Evolutionary conservation across 2,888 invertebrate species (phyloP).

Genomic region (Apodemia zela): DNA sequence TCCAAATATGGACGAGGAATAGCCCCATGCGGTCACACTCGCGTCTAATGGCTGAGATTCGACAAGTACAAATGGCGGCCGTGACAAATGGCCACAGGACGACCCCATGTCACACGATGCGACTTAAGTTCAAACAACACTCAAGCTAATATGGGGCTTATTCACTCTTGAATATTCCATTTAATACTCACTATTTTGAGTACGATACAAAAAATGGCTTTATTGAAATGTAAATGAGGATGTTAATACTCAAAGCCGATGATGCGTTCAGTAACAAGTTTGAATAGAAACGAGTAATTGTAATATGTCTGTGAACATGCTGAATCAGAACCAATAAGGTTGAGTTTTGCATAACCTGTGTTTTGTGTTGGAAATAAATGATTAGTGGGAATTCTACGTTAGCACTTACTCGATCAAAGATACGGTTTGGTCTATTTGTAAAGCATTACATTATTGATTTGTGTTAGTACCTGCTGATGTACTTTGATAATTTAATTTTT

Average conservation of each 20-base stretch:
- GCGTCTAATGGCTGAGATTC: slow-evolving; percentile 80
- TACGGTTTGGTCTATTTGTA: slow-evolving; percentile 37
- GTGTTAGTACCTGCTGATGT: background rate
- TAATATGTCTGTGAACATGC: slow-evolving; percentile 33
- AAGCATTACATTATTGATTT: slow-evolving; percentile 1
- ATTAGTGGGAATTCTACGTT: slow-evolving; percentile 43
- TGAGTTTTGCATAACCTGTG: slow-evolving; percentile 37
- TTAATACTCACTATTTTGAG: slow-evolving; percentile 33
- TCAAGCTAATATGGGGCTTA: slow-evolving; percentile 62
- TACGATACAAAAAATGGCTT: slow-evolving; percentile 33
- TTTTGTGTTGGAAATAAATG: slow-evolving; percentile 43
- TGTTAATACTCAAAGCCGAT: slow-evolving; percentile 41
- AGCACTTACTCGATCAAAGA: slow-evolving; percentile 49
- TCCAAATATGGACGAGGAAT: slow-evolving; percentile 57
- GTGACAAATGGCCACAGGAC: slow-evolving; percentile 79
- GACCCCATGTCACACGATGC: slow-evolving; percentile 60
- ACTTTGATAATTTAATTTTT: background rate
- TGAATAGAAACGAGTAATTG: slow-evolving; percentile 33
- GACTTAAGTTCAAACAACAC: slow-evolving; percentile 62
- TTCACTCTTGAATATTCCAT: slow-evolving; percentile 39
- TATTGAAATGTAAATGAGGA: slow-evolving; percentile 38
- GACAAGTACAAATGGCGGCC: slow-evolving; percentile 80
- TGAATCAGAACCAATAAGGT: slow-evolving; percentile 43
- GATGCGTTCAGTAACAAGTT: slow-evolving; percentile 32
- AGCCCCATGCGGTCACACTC: slow-evolving; percentile 77